Evolutionary conservation across 2,888 invertebrate species (phyloP), one percentile per base, ranked within the genome.

Genomic region (Strigamia crassipes): DNA sequence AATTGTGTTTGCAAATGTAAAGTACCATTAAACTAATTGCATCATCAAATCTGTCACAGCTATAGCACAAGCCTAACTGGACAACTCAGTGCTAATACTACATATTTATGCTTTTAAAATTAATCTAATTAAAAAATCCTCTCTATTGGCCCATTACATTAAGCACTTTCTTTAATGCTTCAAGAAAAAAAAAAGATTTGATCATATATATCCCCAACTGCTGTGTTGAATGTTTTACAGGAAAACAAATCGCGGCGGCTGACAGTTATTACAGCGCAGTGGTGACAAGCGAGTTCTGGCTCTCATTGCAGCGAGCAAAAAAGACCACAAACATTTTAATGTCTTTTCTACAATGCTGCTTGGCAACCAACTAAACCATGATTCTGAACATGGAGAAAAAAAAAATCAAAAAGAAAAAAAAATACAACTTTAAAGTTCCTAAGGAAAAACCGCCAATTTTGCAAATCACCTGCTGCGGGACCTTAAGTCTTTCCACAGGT

Each of bases 391-490:
- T n/a, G n/a, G 41, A 10, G 56, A 56, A 10, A 61, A 61, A 15
- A 51, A 15, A 51, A 18, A 51, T 23, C 21, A 1, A 1, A 61
- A 61, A 61, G 21, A 61, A 61, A 18, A 9, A 9, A 18, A 23
- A 61, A 4, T n/a, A n/a, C n/a, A 2, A 3, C 3, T 27, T 27
- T 27, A 2, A 27, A 61, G 1, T 61, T 23, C 18, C 18, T 1
- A 61, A 61, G 3, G 46, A 5, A 46, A 61, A 61, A 23, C 18
- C 23, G n/a, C 18, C 18, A 23, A 61, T 10, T 18, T 61, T 18
- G 61, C n/a, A 61, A 61, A 18, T 61, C 61, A 61, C 61, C 61
- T 61, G 61, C 61, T 61, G 61, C 61, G 61, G 21, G 61, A 61
- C 61, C 61, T 61, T 21, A 61, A 61, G n/a, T 61, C 61, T 61